Evolutionary conservation across 1,140 invertebrate genomes (phyloP), one percentile per base, ranked within the genome.

Genomic region (Pinna nobilis): DNA sequence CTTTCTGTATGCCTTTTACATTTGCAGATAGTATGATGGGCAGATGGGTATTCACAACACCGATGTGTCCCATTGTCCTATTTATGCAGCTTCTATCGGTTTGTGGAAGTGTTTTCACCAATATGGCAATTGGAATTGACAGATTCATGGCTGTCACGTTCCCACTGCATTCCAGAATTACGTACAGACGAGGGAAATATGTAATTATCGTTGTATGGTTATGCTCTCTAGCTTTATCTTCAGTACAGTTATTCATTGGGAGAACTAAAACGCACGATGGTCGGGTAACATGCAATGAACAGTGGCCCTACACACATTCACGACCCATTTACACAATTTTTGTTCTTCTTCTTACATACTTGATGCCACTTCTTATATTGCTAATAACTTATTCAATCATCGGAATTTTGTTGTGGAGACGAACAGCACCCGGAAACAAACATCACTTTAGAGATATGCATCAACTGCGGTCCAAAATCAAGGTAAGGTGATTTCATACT

Each of bases 361-460:
- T 88, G 11, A 77, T 91, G 5, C 91, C 91, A 0, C 81, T 92
- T 51, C 32, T 86, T 15, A 84, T 90, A 15, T 84, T 92, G 9
- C 80, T 86, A 13, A 86, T 89, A 47, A 89, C 89, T 0, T 92
- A 92, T 76, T 81, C 89, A 1, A 84, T 87, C 39, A 82, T 88
- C 44, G 78, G 84, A 28, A 66, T 78, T 30, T 70, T 84, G 33
- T 74, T 88, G 15, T 91, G 91, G 88, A 80, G 86, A 23, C 76
- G 90, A 53, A 88, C 87, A 6, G 80, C 89, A 0, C 91, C 91
- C 1, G 91, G 91, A 28, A 91, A 91, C 70, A 90, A 90, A 1
- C 86, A 92, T 72, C 70, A 82, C 4, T 77, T 72, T 6, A 73
- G 91, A 65, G 91, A 92, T 80, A 72, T 83, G 25, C 84, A 88